These are phyloP conservation scores for Neostethus bicornis DNA, from an alignment of 2,797 vertebrate species.

Conservation along the genomic window DNA sequence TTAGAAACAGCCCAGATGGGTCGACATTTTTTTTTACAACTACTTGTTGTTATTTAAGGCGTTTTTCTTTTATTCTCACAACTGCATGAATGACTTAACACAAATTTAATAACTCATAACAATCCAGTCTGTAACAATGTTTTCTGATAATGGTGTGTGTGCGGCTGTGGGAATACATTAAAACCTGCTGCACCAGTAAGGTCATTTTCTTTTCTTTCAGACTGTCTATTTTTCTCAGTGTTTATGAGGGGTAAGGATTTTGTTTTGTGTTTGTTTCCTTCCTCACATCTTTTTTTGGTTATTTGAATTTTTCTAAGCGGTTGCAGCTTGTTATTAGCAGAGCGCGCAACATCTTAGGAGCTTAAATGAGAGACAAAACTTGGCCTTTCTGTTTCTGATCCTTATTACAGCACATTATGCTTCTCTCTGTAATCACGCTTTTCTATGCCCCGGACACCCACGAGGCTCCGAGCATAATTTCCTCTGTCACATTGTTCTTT, in stretches of 20 bases:
- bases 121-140: slow-evolving; percentile 1
- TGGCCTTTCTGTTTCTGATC: slow-evolving; percentile 54
- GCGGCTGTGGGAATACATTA: neutral
- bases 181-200: slow-evolving; percentile 19
- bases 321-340: slow-evolving; percentile 52
- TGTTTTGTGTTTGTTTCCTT: slow-evolving; percentile 37
- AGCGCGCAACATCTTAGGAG: slow-evolving; percentile 44
- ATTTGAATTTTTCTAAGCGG: slow-evolving; percentile 54
- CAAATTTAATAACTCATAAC: no score
- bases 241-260: slow-evolving; percentile 13
- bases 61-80: no score
- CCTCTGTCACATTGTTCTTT: slow-evolving; percentile 1
- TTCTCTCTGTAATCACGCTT: slow-evolving; percentile 36
- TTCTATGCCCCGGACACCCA: slow-evolving; percentile 30
- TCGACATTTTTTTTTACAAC: slow-evolving; percentile 6
- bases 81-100: no score
- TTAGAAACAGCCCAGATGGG: slow-evolving; percentile 10
- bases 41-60: no score
- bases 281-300: slow-evolving; percentile 39
- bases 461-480: slow-evolving; percentile 32
- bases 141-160: neutral
- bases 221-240: slow-evolving; percentile 45
- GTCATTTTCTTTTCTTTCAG: slow-evolving; percentile 44
- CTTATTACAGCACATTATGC: slow-evolving; percentile 59
- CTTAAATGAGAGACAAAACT: slow-evolving; percentile 23